Evolutionary conservation across 2,888 invertebrate genomes (phyloP).

Genomic region (Eristalis arbustorum): DNA sequence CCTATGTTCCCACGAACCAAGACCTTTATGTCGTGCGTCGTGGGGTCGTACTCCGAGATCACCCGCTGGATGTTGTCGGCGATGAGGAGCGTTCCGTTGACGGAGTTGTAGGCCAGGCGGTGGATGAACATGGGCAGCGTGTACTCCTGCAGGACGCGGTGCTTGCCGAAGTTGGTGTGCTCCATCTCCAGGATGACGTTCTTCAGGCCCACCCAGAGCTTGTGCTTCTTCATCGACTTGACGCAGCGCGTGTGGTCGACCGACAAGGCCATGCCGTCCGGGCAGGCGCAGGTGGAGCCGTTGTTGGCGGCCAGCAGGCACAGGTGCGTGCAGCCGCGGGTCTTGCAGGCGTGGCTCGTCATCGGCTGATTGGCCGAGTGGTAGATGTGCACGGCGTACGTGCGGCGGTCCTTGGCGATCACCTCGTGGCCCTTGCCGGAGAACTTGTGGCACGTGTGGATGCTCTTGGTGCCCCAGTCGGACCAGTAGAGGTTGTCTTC

Average conservation of each 20-base stretch:
- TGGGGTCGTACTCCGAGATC: constrained; percentile 80
- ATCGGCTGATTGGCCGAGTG: constrained; percentile 85
- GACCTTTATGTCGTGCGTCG: constrained; percentile 72
- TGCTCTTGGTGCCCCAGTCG: constrained; percentile 89
- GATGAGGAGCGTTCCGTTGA: constrained; percentile 81
- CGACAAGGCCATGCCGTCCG: constrained; percentile 85
- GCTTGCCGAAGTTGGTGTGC: constrained; percentile 85
- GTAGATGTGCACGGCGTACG: constrained; percentile 85
- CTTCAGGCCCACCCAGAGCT: constrained; percentile 81
- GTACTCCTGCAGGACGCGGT: constrained; percentile 81
- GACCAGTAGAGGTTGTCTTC: constrained; percentile 95
- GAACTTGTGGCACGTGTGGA: constrained; percentile 90
- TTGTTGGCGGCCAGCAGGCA: constrained; percentile 85
- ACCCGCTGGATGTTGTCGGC: constrained; percentile 81
- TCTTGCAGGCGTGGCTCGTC: constrained; percentile 84
- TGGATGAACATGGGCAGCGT: constrained; percentile 82
- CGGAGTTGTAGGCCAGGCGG: constrained; percentile 85
- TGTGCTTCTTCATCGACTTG: constrained; percentile 80
- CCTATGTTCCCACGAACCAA: constrained; percentile 81
- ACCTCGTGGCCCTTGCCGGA: constrained; percentile 84
- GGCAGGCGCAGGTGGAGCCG: constrained; percentile 87
- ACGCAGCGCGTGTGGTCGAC: constrained; percentile 83
- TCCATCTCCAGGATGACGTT: constrained; percentile 83
- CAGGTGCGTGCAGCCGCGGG: constrained; percentile 86
- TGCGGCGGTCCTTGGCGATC: constrained; percentile 81